phyloP scores from a whole-genome alignment of 2,888 invertebrate species.

The Parnassius mnemosyne region DNA sequence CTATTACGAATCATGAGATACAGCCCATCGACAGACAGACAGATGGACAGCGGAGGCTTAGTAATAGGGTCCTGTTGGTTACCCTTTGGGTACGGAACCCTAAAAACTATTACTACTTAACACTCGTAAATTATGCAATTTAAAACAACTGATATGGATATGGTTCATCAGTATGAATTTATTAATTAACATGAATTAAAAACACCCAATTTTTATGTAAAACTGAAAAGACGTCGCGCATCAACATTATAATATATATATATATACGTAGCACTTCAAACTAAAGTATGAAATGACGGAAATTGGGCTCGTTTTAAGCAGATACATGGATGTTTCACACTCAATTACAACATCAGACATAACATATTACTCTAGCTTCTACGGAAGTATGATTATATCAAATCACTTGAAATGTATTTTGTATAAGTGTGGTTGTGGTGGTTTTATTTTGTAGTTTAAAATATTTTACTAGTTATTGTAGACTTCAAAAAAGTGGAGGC shows the following conservation, averaged over 20 bases:
- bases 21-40: no score
- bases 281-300: constrained; percentile 21
- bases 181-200: constrained; percentile 1
- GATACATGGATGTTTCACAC: constrained; percentile 51
- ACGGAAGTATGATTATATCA: constrained; percentile 2
- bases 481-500: no score
- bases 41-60: no score
- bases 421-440: no score
- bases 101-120: no score
- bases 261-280: constrained; percentile 13
- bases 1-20: no score
- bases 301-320: constrained; percentile 31
- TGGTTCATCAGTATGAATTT: neutral
- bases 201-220: constrained; percentile 1
- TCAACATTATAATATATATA: constrained; percentile 3
- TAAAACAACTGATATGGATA: constrained; percentile 5
- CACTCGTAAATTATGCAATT: neutral
- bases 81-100: no score
- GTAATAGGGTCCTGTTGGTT: no score
- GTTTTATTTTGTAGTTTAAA: no score
- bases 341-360: constrained; percentile 28
- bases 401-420: no score
- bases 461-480: no score
- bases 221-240: constrained; percentile 8
- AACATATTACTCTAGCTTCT: constrained; percentile 20